Percentiles rank a stretch among this genome's conserved stretches.
These are phyloP conservation scores for Noctua comes DNA, from an alignment of 2,888 invertebrate genomes.

Conservation along the genomic window DNA sequence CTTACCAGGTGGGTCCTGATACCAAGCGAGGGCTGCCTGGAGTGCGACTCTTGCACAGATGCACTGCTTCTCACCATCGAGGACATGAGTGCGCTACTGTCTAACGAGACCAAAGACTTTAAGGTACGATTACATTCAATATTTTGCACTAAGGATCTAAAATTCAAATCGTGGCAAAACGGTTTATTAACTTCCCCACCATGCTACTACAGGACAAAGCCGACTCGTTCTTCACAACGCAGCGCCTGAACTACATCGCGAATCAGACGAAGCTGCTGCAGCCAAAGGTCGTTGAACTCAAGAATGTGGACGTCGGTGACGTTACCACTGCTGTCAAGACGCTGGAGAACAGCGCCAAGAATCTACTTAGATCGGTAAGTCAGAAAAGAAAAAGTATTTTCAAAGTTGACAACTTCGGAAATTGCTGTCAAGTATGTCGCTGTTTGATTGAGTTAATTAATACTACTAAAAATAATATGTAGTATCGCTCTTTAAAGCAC, in stretches of 20 bases:
- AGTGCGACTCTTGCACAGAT: constrained; percentile 98
- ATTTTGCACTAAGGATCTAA: too few relatives aligned
- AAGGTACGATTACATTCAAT: constrained; percentile 85
- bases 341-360: constrained; percentile 92
- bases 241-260: constrained; percentile 95
- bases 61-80: constrained; percentile 97
- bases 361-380: constrained; percentile 88
- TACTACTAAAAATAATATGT: too few relatives aligned
- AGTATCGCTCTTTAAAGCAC: too few relatives aligned
- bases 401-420: not conserved
- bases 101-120: constrained; percentile 94
- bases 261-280: constrained; percentile 92
- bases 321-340: constrained; percentile 91
- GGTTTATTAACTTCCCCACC: not conserved
- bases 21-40: constrained; percentile 95
- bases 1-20: constrained; percentile 95
- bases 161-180: too few relatives aligned
- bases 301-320: constrained; percentile 92
- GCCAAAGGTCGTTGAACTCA: constrained; percentile 92
- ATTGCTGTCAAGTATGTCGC: not conserved
- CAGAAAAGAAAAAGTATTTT: not conserved
- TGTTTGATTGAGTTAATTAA: too few relatives aligned
- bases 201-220: constrained; percentile 92
- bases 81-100: constrained; percentile 92
- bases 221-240: constrained; percentile 96